Percentiles rank a stretch among this genome's conserved stretches.
These are phyloP conservation scores for Cepphus grylle DNA, from an alignment of 2,113 vertebrate species.

Conservation along the genomic window DNA sequence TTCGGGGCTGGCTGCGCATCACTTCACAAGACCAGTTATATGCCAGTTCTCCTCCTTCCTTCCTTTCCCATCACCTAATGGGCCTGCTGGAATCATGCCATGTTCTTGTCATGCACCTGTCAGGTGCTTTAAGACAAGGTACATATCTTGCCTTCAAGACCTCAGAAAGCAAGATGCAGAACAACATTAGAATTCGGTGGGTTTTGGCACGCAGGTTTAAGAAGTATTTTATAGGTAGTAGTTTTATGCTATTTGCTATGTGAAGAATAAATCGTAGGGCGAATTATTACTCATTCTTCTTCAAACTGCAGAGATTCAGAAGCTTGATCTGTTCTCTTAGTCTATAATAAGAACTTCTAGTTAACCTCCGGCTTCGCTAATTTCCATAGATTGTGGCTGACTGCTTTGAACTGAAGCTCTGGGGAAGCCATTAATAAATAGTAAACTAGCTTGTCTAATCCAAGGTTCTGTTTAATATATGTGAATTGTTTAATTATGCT, in stretches of 20 bases:
- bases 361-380: not conserved
- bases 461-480: not conserved
- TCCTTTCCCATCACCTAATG: not conserved
- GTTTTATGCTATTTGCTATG: not conserved
- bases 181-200: not conserved
- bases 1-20: not conserved
- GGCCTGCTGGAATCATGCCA: not conserved
- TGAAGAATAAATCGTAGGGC: not conserved
- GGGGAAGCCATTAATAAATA: not conserved
- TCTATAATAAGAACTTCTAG: not conserved
- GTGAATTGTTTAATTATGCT: conserved; percentile 2
- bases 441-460: not conserved
- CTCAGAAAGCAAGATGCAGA: not conserved
- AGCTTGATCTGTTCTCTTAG: not conserved
- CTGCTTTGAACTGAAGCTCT: not conserved
- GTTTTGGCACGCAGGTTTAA: not conserved
- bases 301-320: not conserved
- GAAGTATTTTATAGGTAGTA: not conserved
- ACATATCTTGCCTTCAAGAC: not conserved
- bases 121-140: not conserved
- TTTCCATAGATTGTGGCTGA: not conserved
- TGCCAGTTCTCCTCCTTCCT: not conserved
- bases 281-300: not conserved
- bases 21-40: not conserved
- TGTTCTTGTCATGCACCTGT: not conserved